These are phyloP conservation scores for Molanna angustata DNA, from an alignment of 2,888 invertebrate genomes.

Conservation along the genomic window DNA sequence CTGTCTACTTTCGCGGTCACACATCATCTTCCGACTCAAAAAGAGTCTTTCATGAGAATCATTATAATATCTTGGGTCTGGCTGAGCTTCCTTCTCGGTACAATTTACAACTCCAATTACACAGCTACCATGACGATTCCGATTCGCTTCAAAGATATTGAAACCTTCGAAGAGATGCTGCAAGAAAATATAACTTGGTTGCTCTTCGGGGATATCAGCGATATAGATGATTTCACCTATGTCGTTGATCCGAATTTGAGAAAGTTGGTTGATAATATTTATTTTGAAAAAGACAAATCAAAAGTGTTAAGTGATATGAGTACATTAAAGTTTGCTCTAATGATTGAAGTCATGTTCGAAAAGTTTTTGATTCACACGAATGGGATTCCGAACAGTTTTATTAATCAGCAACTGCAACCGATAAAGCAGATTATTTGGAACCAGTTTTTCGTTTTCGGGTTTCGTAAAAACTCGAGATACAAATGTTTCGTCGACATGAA, in stretches of 20 bases:
- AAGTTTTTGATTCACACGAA: constrained; percentile 4
- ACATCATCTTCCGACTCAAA: constrained; percentile 3
- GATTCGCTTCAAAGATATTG: constrained; percentile 5
- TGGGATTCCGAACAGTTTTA: not conserved
- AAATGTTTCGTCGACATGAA: constrained; percentile 13
- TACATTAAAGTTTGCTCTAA: constrained; percentile 3
- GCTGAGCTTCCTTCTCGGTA: constrained; percentile 10
- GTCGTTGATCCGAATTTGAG: too few species aligned
- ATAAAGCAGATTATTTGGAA: constrained; percentile 2
- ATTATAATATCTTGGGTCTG: constrained; percentile 8
- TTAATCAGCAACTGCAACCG: constrained; percentile 6
- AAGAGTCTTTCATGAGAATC: constrained; percentile 10
- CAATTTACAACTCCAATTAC: constrained; percentile 11
- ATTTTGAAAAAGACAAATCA: not conserved
- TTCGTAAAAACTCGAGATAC: constrained; percentile 14
- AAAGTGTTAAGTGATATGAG: not conserved
- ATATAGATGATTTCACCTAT: too few species aligned
- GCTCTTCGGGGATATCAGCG: not conserved
- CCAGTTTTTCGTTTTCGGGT: constrained; percentile 6
- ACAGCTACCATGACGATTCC: constrained; percentile 13
- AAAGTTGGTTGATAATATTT: not conserved
- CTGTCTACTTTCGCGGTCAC: constrained; percentile 11
- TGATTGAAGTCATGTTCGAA: constrained; percentile 12
- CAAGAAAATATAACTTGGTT: constrained; percentile 12
- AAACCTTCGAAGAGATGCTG: constrained; percentile 14